phyloP scores from a whole-genome alignment of 2,797 vertebrate species.

The Chaetophractus vellerosus region DNA sequence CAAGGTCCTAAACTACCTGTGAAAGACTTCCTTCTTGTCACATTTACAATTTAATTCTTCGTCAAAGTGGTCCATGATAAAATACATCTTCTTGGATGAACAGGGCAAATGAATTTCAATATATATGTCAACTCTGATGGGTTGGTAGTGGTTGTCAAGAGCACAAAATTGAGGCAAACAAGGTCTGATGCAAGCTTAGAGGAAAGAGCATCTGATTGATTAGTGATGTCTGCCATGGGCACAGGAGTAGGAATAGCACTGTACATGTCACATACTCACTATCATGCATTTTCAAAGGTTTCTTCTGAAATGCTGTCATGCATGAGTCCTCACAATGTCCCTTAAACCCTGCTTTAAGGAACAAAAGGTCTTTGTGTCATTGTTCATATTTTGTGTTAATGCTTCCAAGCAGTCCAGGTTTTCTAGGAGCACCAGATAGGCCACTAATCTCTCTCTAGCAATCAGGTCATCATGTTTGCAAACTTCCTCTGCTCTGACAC shows the following conservation, averaged over 20 bases:
- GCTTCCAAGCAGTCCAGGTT: conserved; percentile 63
- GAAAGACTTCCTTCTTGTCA: conserved; percentile 5
- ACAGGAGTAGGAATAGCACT: not conserved
- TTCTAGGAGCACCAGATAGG: conserved; percentile 44
- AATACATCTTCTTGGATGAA: not conserved
- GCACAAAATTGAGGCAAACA: not conserved
- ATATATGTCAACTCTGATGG: not conserved
- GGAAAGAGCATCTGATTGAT: not conserved
- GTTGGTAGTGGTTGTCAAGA: not conserved
- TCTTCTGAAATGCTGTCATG: not conserved
- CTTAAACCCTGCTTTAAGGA: conserved; percentile 17
- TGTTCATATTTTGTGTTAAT: conserved; percentile 11
- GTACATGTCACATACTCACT: not conserved
- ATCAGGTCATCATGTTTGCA: conserved; percentile 80
- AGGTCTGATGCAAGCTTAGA: not conserved
- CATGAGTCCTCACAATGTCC: not conserved
- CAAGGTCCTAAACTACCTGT: too few species aligned
- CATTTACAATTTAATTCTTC: conserved; percentile 31
- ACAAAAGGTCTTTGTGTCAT: not conserved
- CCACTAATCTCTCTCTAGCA: conserved; percentile 71
- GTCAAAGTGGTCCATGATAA: not conserved
- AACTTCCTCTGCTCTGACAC: conserved; percentile 79
- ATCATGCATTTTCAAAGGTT: not conserved
- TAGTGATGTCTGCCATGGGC: conserved; percentile 26
- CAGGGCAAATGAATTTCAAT: not conserved